Base-by-base conservation (phyloP, 2,888 invertebrate species). In the Agelastica alni region DNA sequence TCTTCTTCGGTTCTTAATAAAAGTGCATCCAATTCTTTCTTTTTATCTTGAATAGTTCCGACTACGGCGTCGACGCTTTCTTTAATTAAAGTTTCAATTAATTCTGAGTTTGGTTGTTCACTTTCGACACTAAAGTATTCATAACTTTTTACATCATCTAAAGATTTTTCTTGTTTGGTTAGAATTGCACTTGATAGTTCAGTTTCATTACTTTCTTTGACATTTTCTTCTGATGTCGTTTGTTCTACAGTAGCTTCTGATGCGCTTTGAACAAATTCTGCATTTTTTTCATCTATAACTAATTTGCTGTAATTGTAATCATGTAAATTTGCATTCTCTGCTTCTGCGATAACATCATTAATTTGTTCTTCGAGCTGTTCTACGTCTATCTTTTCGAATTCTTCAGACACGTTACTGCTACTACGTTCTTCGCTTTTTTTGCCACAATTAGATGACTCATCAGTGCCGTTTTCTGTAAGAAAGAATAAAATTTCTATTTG, bases 311-410 rank as follows among this genome's bases (percentile, higher is more conserved):
- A 5, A 16, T 14, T 12, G 12, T 16, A 10, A 5, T 22, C 30
- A 12, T 44, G 30, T 9, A 28, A 2, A 28, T 9, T 22, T 10
- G 22, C 18, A n/a, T 20, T 10, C 39, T 43, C 43, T 12, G 79
- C 79, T 17, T 80, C 79, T n/a, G 78, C 77, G 16, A 73, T 73
- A 34, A 78, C 75, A 47, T 75, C 76, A 42, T 77, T 53, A 16
- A 65, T 65, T 45, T 65, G 61, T 26, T 63, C 61, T 45, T 65
- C 60, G 6, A 65, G 18, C 22, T 46, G 55, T 7, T 39, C 10
- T 3, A 42, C 63, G 31, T 71, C 65, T 5, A 66, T 66, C 53
- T 69, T 68, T 51, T 67, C 67, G 47, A 66, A 68, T 20, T 65
- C 66, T 13, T 66, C 66, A 3, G 67, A 68, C 2, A 59, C 59